A percentile compares a stretch with the other conserved stretches of the same genome.
These are phyloP conservation scores for Pelodiscus sinensis DNA, from an alignment of 2,113 vertebrate genomes.

Conservation along the genomic window DNA sequence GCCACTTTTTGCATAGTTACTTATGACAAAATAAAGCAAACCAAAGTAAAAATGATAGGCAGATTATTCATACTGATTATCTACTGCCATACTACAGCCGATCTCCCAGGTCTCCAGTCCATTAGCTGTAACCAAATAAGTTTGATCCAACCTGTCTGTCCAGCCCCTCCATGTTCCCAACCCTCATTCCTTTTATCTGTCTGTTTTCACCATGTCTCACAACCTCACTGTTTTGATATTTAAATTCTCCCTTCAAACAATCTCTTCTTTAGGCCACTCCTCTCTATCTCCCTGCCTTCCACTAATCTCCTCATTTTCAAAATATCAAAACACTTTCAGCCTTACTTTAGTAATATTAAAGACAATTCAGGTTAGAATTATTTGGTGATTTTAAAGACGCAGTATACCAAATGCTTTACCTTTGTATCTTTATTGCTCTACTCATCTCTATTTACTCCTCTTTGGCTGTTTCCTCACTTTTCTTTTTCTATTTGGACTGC, in stretches of 20 bases:
- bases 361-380: background rate
- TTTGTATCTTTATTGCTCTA: background rate
- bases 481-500: background rate
- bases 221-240: background rate
- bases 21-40: slow-evolving; percentile 48
- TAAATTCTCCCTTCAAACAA: background rate
- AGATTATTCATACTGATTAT: slow-evolving; percentile 28
- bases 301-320: background rate
- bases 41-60: slow-evolving; percentile 18
- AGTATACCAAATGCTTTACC: background rate
- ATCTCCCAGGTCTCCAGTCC: background rate
- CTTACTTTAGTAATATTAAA: background rate
- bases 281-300: background rate
- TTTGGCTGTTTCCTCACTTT: background rate
- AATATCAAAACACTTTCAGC: background rate
- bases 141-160: background rate
- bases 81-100: background rate
- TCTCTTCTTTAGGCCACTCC: background rate
- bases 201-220: background rate
- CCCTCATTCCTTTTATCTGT: background rate
- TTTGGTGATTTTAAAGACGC: background rate
- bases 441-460: background rate
- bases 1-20: slow-evolving; percentile 21
- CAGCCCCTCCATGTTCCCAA: background rate
- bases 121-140: background rate